These are phyloP conservation scores for Stegodyphus dumicola DNA, from an alignment of 1,140 invertebrate species.

Conservation along the genomic window DNA sequence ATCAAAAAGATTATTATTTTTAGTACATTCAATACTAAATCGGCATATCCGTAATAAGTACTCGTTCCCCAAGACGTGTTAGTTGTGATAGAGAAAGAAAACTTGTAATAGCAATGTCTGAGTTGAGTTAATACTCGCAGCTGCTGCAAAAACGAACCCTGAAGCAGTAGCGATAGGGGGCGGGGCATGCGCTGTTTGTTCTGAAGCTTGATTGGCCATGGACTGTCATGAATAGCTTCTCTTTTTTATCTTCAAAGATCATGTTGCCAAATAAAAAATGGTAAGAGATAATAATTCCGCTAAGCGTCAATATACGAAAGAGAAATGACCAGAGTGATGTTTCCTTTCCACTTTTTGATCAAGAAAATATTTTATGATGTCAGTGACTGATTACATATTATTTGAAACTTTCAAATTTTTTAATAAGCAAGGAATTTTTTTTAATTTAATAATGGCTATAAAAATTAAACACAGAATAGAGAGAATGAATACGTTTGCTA, in stretches of 20 bases:
- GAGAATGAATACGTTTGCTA: too few species aligned
- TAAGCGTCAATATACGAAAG: neutral
- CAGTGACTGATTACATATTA: too few species aligned
- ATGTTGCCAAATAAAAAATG: neutral
- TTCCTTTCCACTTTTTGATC: too few species aligned
- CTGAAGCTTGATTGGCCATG: conserved; percentile 19
- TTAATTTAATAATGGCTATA: too few species aligned
- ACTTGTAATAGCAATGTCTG: neutral
- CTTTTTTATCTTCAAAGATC: conserved; percentile 14
- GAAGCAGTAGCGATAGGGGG: conserved; percentile 37
- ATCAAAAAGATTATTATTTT: too few species aligned
- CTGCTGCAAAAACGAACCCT: conserved; percentile 22
- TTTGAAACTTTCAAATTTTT: too few species aligned
- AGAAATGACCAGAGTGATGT: too few species aligned
- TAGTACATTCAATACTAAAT: too few species aligned
- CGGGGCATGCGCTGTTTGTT: neutral
- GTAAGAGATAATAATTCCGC: neutral
- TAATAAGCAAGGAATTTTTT: too few species aligned
- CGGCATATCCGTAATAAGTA: conserved; percentile 1
- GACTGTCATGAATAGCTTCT: conserved; percentile 23
- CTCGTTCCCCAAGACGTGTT: conserved; percentile 19
- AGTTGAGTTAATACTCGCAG: conserved; percentile 37
- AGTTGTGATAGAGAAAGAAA: conserved; percentile 3
- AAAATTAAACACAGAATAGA: too few species aligned
- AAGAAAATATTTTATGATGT: too few species aligned